Evolutionary conservation across 2,113 vertebrate genomes (phyloP), one percentile per base, ranked within the genome.

Genomic region (Tichodroma muraria): DNA sequence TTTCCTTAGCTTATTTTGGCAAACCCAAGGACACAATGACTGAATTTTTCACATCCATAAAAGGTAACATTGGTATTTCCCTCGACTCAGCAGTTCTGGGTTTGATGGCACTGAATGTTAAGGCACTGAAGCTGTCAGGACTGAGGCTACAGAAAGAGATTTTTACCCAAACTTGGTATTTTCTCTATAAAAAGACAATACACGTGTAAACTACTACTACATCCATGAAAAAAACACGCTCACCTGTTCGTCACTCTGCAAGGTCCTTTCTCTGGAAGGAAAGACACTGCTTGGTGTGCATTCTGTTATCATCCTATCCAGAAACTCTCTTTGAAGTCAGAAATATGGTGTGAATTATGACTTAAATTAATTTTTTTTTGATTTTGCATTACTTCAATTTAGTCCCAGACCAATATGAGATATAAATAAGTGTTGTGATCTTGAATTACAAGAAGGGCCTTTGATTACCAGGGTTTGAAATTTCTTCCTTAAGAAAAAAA

Each of bases 21-120:
- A 96, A 49, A 70, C 20, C 49, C 63, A 60, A 71, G 60, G 52
- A 78, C 37, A n/a, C 15, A 65, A 17, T 54, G 17, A 73, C 37
- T 35, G 28, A n/a, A n/a, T 84, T 95, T 89, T 91, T 86, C 91
- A 90, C 15, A 60, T 66, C 93, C 91, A 89, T 95, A 94, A 93
- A 94, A 80, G 84, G 84, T 63, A 91, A 80, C 42, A 17, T 35
- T 85, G 65, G 21, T 52, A 63, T 80, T 79, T 84, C 54, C 37
- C 40, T 79, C 28, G 28, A 84, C 40, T 84, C 80, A 76, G 4
- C n/a, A 61, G 44, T 75, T 91, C 81, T 71, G 68, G 60, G 56
- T 69, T 65, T 79, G 66, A 61, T 72, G 59, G 53, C 0, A 0
- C 54, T 70, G 54, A 42, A 45, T 85, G 30, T 57, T 66, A 85